phyloP scores from a whole-genome alignment of 2,113 vertebrate species.

The Ammodytes dubius region DNA sequence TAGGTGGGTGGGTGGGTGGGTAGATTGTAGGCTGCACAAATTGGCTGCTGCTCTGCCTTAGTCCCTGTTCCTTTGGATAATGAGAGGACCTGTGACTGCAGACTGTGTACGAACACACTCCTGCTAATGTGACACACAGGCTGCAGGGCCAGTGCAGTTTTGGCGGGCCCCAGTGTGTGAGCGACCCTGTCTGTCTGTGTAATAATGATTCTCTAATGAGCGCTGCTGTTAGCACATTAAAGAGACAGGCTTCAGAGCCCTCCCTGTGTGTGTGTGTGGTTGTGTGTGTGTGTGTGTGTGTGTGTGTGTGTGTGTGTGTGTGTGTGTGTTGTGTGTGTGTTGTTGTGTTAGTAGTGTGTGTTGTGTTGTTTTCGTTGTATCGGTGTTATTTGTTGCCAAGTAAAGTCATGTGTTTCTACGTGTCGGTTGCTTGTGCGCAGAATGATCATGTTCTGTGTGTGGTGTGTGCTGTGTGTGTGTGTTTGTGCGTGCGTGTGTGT shows the following conservation, averaged over 20 bases:
- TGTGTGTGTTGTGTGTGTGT: conserved; percentile 26
- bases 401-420: too few species aligned
- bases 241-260: conserved; percentile 76
- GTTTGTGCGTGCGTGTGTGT: background rate
- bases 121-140: conserved; percentile 10
- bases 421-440: too few species aligned
- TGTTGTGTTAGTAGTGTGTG: conserved; percentile 42
- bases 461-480: conserved; percentile 22
- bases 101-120: conserved; percentile 27
- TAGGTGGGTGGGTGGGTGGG: conserved; percentile 23
- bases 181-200: conserved; percentile 62
- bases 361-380: too few species aligned
- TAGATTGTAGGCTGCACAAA: conserved; percentile 43
- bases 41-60: conserved; percentile 31
- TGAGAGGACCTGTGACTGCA: conserved; percentile 62
- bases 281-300: conserved; percentile 40
- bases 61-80: conserved; percentile 57
- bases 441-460: too few species aligned
- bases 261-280: conserved; percentile 39
- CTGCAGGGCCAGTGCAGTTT: conserved; percentile 47
- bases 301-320: conserved; percentile 38
- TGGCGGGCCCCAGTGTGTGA: conserved; percentile 53
- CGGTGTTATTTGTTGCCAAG: too few species aligned
- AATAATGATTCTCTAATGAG: conserved; percentile 82
- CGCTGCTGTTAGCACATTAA: conserved; percentile 79